phyloP scores from a whole-genome alignment of 2,888 invertebrate species.

The Gandaritis pyraliata region DNA sequence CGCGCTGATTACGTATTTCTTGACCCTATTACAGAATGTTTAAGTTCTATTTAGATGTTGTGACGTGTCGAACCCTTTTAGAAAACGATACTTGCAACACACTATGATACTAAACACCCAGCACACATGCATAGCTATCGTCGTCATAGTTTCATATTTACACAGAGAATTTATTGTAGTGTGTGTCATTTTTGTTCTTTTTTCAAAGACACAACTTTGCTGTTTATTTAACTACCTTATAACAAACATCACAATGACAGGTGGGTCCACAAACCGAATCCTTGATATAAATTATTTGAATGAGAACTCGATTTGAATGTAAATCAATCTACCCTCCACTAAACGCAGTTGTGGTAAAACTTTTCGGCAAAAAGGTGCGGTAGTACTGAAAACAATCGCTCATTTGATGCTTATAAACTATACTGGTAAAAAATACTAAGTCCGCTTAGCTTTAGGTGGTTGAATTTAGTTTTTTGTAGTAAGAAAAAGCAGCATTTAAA shows the following conservation, averaged over 20 bases:
- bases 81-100: not conserved
- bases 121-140: no score
- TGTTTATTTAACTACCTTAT: no score
- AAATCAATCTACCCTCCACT: conserved; percentile 16
- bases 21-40: conserved; percentile 80
- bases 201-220: no score
- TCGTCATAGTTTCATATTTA: no score
- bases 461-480: no score
- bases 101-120: not conserved
- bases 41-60: conserved; percentile 60
- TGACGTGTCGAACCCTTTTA: conserved; percentile 34
- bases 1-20: conserved; percentile 72
- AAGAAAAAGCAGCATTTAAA: no score
- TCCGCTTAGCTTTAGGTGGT: no score
- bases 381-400: not conserved
- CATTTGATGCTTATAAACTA: no score
- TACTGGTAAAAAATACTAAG: no score
- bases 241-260: no score
- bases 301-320: conserved; percentile 19
- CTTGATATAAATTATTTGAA: conserved; percentile 1
- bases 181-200: no score
- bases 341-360: conserved; percentile 5
- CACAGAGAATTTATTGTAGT: no score
- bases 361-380: conserved; percentile 7
- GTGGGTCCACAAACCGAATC: not conserved